These are phyloP conservation scores for Coremacera marginata DNA, from an alignment of 2,888 invertebrate species.

Conservation along the genomic window DNA sequence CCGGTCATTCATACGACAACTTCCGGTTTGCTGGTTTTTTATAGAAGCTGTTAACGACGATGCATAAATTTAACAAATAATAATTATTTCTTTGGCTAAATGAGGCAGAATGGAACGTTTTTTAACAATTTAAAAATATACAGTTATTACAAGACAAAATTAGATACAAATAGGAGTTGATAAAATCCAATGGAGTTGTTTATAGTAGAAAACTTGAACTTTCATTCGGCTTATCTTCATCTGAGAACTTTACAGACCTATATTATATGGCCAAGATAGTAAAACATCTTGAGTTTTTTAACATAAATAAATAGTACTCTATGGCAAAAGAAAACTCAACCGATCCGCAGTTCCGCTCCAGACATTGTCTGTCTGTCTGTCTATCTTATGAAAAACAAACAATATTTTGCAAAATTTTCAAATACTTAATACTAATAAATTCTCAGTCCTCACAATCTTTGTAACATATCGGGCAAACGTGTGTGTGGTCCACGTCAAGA, in stretches of 20 bases:
- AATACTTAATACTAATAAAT: slow-evolving; percentile 28
- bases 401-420: slow-evolving; percentile 23
- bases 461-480: background rate
- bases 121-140: too few relatives aligned
- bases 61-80: background rate
- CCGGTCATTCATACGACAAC: background rate
- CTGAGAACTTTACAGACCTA: too few relatives aligned
- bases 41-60: background rate
- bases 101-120: background rate
- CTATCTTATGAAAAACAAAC: background rate
- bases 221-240: too few relatives aligned
- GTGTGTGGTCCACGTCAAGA: slow-evolving; percentile 4
- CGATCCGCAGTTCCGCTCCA: slow-evolving; percentile 8
- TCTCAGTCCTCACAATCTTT: slow-evolving; percentile 3
- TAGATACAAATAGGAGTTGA: too few relatives aligned
- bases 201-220: background rate
- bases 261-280: too few relatives aligned
- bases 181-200: background rate
- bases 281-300: too few relatives aligned
- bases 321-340: too few relatives aligned
- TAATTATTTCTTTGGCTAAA: background rate
- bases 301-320: too few relatives aligned
- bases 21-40: background rate
- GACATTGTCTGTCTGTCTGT: background rate
- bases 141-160: too few relatives aligned